Base-by-base conservation (phyloP, 2,113 vertebrate genomes). In the Channa argus region DNA sequence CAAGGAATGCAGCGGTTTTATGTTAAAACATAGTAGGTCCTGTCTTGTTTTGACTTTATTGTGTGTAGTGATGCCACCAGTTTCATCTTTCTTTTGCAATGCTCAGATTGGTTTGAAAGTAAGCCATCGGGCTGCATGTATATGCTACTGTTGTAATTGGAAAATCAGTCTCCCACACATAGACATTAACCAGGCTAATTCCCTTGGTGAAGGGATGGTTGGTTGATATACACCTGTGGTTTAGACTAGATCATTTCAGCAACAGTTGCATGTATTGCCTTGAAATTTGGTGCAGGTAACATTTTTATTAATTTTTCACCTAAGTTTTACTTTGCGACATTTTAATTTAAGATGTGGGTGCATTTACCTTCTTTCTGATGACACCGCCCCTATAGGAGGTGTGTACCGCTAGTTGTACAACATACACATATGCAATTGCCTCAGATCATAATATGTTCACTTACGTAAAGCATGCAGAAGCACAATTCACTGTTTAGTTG, bases 1-100 rank as follows among this genome's bases (percentile, higher is more conserved):
- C 54, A 46, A 69, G 53, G 41, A 78, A 66, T 58, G 52, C 12
- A 7, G 47, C 12, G 79, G 15, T 67, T 77, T 61, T 3, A 24
- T 24, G 24, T 24, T 24, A 24, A 24, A 24, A 24, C 24, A 24
- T 24, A 24, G 24, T 24, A 24, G 24, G 24, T 24, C 24, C 24
- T 24, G 24, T 24, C 24, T 24, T 44, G 43, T 50, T 24, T 55
- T 50, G 15, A 63, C 44, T 62, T 56, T 24, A 24, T 46, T 55
- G n/a, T 39, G 5, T 45, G 3, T 51, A 8, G 8, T 50, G n/a
- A 46, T 12, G 37, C 55, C 36, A 54, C 34, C 37, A 58, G 56
- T 2, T 24, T 46, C 2, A 0, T 70, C 38, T 55, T 77, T 12
- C 45, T 60, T 52, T 46, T 41, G 0, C 7, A 5, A 0, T 34